Conservation (phyloP, 2,113 vertebrate species). For the Dolichotis patagonum region DNA sequence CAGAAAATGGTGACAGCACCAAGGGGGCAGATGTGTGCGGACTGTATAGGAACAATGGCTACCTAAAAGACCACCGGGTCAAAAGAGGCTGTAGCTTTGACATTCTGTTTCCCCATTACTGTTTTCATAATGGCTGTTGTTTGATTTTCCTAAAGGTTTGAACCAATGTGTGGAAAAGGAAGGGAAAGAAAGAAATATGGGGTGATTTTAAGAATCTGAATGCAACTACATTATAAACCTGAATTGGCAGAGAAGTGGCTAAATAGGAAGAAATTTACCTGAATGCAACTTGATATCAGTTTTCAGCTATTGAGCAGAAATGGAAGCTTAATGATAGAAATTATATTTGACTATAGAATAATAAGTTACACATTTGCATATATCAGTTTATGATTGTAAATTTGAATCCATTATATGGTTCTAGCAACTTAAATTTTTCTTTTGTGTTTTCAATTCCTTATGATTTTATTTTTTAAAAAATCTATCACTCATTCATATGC, state of each 20-base stretch:
- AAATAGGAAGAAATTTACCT: constrained; percentile 80
- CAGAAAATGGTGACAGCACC: neutral
- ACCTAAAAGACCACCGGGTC: neutral
- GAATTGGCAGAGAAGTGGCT: constrained; percentile 73
- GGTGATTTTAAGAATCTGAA: constrained; percentile 65
- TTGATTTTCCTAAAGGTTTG: constrained; percentile 58
- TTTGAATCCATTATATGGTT: constrained; percentile 72
- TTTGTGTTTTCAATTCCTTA: constrained; percentile 61
- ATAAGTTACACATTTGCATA: constrained; percentile 77
- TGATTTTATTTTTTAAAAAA: constrained; percentile 63
- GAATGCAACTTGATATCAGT: constrained; percentile 75
- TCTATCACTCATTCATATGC: constrained; percentile 54
- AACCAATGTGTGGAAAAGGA: constrained; percentile 41
- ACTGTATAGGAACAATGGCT: neutral
- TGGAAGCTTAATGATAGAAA: constrained; percentile 79
- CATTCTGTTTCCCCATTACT: neutral
- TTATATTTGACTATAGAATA: constrained; percentile 78
- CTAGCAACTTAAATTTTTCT: constrained; percentile 73
- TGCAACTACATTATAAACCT: constrained; percentile 36
- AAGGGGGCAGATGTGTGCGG: neutral
- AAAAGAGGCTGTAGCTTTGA: neutral
- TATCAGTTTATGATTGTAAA: constrained; percentile 70
- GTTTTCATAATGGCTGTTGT: constrained; percentile 26
- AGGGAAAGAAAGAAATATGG: constrained; percentile 57
- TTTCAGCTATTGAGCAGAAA: constrained; percentile 68